phyloP scores from a whole-genome alignment of 37 sponge, comb jelly and placozoan genomes.

The Bolinopsis microptera region DNA sequence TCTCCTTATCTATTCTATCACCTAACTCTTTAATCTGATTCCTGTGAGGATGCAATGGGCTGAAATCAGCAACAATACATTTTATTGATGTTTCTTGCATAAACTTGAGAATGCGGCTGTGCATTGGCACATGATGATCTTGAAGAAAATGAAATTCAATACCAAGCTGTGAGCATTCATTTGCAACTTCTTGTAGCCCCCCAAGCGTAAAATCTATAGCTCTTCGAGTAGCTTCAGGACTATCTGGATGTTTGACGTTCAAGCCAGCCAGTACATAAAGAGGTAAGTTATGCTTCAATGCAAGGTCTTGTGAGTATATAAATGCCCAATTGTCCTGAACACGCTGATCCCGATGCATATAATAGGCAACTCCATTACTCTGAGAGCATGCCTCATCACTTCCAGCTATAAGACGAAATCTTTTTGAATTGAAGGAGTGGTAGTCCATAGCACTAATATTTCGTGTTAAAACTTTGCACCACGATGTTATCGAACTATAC shows the following conservation, averaged over 20 bases:
- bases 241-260: not conserved
- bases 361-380: constrained; percentile 49
- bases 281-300: not conserved
- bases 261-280: not conserved
- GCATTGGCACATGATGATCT: not conserved
- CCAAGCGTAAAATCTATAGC: not conserved
- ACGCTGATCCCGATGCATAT: constrained; percentile 64
- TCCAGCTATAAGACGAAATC: too few species aligned
- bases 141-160: constrained; percentile 24
- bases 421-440: too few species aligned
- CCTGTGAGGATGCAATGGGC: constrained; percentile 14
- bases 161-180: not conserved
- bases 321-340: constrained; percentile 56
- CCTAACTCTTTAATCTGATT: not conserved
- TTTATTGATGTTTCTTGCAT: not conserved
- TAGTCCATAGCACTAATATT: too few species aligned
- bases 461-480: too few species aligned
- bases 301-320: not conserved
- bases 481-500: too few species aligned
- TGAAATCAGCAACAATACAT: constrained; percentile 48
- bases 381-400: too few species aligned
- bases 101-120: not conserved
- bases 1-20: not conserved
- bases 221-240: not conserved
- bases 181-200: constrained; percentile 1